phyloP scores from a whole-genome alignment of 2,888 invertebrate species.

The Chymomyza caudatula region DNA sequence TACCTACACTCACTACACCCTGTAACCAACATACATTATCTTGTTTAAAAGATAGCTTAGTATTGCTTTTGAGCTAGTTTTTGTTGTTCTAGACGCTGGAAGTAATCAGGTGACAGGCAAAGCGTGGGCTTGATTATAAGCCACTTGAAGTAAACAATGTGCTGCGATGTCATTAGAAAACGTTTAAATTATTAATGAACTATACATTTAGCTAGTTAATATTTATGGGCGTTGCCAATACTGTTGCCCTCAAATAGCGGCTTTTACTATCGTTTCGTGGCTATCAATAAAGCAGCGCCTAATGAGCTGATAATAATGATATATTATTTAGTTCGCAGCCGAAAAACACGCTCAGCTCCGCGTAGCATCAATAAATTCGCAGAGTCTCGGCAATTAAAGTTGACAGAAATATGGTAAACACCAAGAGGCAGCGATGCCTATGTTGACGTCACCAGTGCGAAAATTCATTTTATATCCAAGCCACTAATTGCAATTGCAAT shows the following conservation, averaged over 20 bases:
- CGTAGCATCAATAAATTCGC: background rate
- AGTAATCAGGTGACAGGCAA: slow-evolving; percentile 27
- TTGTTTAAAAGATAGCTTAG: slow-evolving; percentile 9
- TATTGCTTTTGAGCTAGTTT: background rate
- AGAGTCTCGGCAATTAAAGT: background rate
- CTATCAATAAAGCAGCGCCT: background rate
- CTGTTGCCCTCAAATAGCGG: background rate
- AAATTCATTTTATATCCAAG: background rate
- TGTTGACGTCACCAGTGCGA: background rate
- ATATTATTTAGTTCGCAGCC: background rate
- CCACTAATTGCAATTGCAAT: slow-evolving; percentile 25
- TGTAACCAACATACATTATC: slow-evolving; percentile 6
- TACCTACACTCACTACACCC: too few relatives aligned
- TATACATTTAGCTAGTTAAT: too few relatives aligned
- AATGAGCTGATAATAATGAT: background rate
- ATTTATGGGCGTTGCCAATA: background rate
- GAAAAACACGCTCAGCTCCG: background rate
- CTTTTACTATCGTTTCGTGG: background rate
- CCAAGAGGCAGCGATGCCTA: background rate
- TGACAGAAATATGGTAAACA: slow-evolving; percentile 8
- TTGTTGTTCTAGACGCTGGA: too few relatives aligned
- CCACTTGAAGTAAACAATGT: slow-evolving; percentile 15
- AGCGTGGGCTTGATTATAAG: slow-evolving; percentile 38
- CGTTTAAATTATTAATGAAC: background rate
- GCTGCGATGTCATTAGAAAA: slow-evolving; percentile 26